Evolutionary conservation across 1,140 invertebrate genomes (phyloP), one percentile per base, ranked within the genome.

Genomic region (Palaemon carinicauda): DNA sequence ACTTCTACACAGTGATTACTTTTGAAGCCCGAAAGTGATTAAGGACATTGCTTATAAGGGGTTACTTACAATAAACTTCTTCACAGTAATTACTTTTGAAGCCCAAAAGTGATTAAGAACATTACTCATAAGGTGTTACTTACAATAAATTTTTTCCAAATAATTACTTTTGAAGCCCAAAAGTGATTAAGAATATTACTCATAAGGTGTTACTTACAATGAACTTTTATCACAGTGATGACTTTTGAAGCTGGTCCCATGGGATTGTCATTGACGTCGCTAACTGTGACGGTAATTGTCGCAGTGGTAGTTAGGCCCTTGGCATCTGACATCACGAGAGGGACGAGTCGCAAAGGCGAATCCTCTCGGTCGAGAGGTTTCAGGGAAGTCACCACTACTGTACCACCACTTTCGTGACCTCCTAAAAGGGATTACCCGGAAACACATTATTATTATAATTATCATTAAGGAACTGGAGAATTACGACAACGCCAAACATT

Each of bases 311-410:
- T 95, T 87, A 94, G 91, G 0, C 95, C 95, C 87, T 96, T 95
- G 0, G 95, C 96, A 91, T 98, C 97, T 90, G 95, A 95, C 0
- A 96, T 96, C 90, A 97, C 94, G 5, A 98, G 91, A 1, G 95
- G 96, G 90, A 96, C 93, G 90, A 96, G 96, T 91, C 98, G 96
- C 0, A 96, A 97, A 88, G 95, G 56, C 2, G 74, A 29, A 27
- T 4, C 94, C 79, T 89, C 88, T 7, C 88, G 75, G 75, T 89
- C 88, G 60, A 89, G 77, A 0, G 85, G 77, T 7, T 19, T 53
- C 27, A 89, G 54, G 0, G 88, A 84, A n/a, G 73, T 83, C 33
- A 89, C 82, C 9, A 80, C 82, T 19, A 74, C 88, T 69, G 84
- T 50, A 53, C 74, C 85, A 1, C 77, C 69, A 1, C 74, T 69